phyloP scores from a whole-genome alignment of 2,113 vertebrate species.

The Chelonoidis abingdonii region DNA sequence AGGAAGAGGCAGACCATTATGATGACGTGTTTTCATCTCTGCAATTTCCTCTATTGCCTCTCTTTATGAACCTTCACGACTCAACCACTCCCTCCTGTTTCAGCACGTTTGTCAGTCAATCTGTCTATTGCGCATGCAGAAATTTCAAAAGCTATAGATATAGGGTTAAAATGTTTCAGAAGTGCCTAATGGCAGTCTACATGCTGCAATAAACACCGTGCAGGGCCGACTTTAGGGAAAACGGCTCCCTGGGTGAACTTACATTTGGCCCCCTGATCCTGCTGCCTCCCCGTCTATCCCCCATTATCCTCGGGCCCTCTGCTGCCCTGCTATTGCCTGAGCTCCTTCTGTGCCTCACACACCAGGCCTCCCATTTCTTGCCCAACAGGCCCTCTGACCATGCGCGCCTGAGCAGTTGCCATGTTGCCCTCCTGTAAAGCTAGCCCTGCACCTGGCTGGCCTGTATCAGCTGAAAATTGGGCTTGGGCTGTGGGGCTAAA shows the following conservation, averaged over 20 bases:
- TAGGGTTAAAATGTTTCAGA: constrained; percentile 19
- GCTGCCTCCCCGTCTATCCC: too few relatives aligned
- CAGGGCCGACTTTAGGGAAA: too few relatives aligned
- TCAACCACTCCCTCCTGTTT: constrained; percentile 46
- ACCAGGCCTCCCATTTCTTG: too few relatives aligned
- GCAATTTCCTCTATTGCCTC: constrained; percentile 69
- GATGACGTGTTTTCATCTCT: constrained; percentile 64
- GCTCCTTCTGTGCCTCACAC: too few relatives aligned
- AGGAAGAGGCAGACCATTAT: constrained; percentile 60
- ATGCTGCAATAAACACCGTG: not conserved
- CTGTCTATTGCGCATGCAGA: constrained; percentile 5
- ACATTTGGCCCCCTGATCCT: too few relatives aligned
- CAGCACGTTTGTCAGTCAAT: constrained; percentile 24
- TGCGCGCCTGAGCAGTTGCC: too few relatives aligned
- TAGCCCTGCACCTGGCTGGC: not conserved
- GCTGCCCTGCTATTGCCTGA: too few relatives aligned
- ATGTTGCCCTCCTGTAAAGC: too few relatives aligned
- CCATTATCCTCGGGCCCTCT: too few relatives aligned
- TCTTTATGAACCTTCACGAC: constrained; percentile 44
- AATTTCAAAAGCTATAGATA: not conserved
- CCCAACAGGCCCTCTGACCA: too few relatives aligned
- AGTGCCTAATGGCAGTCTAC: not conserved
- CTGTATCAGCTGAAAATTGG: not conserved
- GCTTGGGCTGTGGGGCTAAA: not conserved
- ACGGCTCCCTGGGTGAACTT: too few relatives aligned